Evolutionary conservation across 2,797 vertebrate genomes (phyloP).

Genomic region (Chelidonichthys spinosus): DNA sequence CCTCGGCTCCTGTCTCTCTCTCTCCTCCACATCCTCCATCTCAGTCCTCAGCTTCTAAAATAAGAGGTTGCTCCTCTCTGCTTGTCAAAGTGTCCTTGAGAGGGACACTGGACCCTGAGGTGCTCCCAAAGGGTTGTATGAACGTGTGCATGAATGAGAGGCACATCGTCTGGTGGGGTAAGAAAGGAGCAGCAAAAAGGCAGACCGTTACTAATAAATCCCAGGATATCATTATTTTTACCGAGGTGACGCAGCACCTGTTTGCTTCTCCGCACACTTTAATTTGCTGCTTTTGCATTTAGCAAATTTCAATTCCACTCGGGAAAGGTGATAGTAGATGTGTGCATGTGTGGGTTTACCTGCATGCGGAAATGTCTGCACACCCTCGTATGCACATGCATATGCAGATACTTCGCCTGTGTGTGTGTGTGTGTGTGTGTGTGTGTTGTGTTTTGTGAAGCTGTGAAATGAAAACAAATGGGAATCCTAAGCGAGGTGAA

Average conservation of each 20-base stretch:
- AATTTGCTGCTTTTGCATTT: not conserved
- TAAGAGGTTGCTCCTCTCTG: not conserved
- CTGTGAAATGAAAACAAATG: constrained; percentile 73
- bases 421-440: constrained; percentile 1
- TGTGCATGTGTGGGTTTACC: not conserved
- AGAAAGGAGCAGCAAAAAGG: not conserved
- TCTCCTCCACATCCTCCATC: not conserved
- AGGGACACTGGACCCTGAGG: not conserved
- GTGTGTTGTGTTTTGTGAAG: constrained; percentile 26
- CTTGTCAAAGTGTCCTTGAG: not conserved
- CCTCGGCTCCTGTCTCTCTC: not conserved
- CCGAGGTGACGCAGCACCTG: constrained; percentile 18
- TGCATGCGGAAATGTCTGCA: not conserved
- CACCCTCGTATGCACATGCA: not conserved
- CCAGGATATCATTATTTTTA: not conserved
- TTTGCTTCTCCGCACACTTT: not conserved
- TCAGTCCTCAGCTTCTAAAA: not conserved
- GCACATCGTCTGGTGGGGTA: too few species aligned
- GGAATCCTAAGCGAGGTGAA: constrained; percentile 64
- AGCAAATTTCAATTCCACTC: not conserved
- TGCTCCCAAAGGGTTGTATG: not conserved
- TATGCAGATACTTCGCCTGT: not conserved
- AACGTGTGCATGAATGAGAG: not conserved
- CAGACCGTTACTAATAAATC: too few species aligned
- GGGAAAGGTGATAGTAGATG: not conserved